Conservation (phyloP, 2,113 vertebrate species). For the Chitala chitala region DNA sequence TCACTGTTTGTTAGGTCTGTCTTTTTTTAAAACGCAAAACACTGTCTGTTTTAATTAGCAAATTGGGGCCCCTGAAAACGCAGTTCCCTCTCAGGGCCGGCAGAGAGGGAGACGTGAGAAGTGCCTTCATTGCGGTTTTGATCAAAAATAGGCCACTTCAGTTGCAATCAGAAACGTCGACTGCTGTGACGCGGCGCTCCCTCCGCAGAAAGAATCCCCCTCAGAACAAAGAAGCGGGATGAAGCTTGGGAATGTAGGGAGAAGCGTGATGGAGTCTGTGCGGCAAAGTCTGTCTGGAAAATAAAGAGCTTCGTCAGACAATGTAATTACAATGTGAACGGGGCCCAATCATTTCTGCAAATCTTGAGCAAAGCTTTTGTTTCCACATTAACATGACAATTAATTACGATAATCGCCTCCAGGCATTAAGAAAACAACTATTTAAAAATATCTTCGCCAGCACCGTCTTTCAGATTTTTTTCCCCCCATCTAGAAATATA, state of each 20-base stretch:
- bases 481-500: neutral
- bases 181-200: slow-evolving; percentile 39
- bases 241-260: slow-evolving; percentile 3
- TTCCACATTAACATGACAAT: slow-evolving; percentile 23
- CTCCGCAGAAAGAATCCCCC: slow-evolving; percentile 29
- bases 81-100: slow-evolving; percentile 47
- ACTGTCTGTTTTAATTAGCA: slow-evolving; percentile 41
- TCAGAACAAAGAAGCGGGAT: neutral
- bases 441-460: slow-evolving; percentile 20
- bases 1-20: slow-evolving; percentile 30
- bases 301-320: slow-evolving; percentile 20
- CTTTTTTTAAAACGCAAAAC: slow-evolving; percentile 25
- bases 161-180: slow-evolving; percentile 52
- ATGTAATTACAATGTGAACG: slow-evolving; percentile 23
- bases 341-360: slow-evolving; percentile 14
- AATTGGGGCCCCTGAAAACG: slow-evolving; percentile 34
- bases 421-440: slow-evolving; percentile 15
- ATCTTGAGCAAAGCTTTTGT: slow-evolving; percentile 20
- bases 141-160: slow-evolving; percentile 60
- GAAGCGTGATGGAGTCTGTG: slow-evolving; percentile 13
- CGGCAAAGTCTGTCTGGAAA: slow-evolving; percentile 18
- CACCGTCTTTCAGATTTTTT: neutral
- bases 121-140: slow-evolving; percentile 52
- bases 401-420: slow-evolving; percentile 23
- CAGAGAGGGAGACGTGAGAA: slow-evolving; percentile 50